These are phyloP conservation scores for Isichthys henryi DNA, from an alignment of 2,113 vertebrate genomes.

Conservation along the genomic window DNA sequence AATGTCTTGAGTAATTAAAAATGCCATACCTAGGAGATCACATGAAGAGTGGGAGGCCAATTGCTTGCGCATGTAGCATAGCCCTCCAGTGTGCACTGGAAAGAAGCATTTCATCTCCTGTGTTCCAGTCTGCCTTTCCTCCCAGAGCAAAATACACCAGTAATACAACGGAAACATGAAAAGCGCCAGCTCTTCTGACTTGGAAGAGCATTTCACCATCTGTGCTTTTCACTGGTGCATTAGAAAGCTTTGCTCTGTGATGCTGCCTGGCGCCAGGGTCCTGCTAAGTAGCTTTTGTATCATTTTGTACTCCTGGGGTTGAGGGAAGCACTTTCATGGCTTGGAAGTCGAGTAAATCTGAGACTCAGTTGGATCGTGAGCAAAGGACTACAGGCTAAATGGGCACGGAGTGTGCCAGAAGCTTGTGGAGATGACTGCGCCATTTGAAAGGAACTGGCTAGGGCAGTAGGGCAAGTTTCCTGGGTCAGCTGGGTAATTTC, in stretches of 20 bases:
- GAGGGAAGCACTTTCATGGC: background rate
- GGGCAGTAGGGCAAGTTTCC: background rate
- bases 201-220: slow-evolving; percentile 47
- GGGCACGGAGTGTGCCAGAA: background rate
- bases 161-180: slow-evolving; percentile 16
- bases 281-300: background rate
- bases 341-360: background rate
- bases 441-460: background rate
- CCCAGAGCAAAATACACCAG: slow-evolving; percentile 7
- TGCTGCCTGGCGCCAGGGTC: slow-evolving; percentile 3
- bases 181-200: slow-evolving; percentile 17
- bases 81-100: background rate
- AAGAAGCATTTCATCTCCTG: slow-evolving; percentile 3
- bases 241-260: slow-evolving; percentile 28
- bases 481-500: background rate
- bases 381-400: background rate
- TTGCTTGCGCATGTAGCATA: background rate
- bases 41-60: background rate
- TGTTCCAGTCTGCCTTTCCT: slow-evolving; percentile 4
- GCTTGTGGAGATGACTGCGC: background rate
- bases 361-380: background rate
- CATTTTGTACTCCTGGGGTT: background rate
- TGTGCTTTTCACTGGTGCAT: slow-evolving; percentile 40
- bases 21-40: background rate
- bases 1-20: background rate